Percentiles rank a stretch among this genome's conserved stretches.
phyloP scores from a whole-genome alignment of 2,888 invertebrate species.

The Nomada lathburiana region DNA sequence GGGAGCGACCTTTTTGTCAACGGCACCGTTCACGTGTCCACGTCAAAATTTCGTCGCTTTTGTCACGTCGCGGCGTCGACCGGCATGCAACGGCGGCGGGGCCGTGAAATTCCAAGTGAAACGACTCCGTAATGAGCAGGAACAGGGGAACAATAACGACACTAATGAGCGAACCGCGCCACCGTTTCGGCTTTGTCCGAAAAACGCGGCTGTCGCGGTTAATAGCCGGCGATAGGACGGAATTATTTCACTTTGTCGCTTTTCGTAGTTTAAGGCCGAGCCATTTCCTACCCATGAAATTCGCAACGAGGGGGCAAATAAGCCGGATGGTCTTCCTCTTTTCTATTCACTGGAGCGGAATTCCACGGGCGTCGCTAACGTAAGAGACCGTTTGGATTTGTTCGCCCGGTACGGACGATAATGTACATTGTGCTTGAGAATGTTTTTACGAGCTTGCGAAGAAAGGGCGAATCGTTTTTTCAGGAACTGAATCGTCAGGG shows the following conservation, averaged over 20 bases:
- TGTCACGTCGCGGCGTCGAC: slow-evolving; percentile 10
- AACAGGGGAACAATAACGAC: slow-evolving; percentile 55
- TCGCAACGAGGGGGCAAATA: neutral
- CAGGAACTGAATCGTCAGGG: too few species aligned
- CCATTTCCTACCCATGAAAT: neutral
- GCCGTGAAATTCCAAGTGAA: slow-evolving; percentile 52
- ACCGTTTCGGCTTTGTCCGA: slow-evolving; percentile 51
- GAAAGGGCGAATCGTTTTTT: too few species aligned
- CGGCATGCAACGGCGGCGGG: neutral
- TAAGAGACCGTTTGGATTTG: neutral
- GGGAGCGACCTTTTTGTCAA: slow-evolving; percentile 17
- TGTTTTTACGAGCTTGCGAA: too few species aligned
- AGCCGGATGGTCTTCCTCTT: neutral
- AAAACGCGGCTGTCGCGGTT: slow-evolving; percentile 49
- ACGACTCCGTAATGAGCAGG: slow-evolving; percentile 59
- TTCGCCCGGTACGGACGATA: too few species aligned
- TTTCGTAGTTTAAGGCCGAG: slow-evolving; percentile 13
- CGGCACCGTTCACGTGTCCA: slow-evolving; percentile 7
- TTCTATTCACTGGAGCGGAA: neutral
- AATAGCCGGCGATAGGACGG: slow-evolving; percentile 51
- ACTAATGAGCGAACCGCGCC: slow-evolving; percentile 50
- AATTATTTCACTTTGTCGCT: slow-evolving; percentile 53
- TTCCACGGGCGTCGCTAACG: neutral
- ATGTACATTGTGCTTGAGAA: too few species aligned
- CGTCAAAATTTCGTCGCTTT: slow-evolving; percentile 35